Percentiles rank a stretch among this genome's conserved stretches.
Evolutionary conservation across 2,888 invertebrate species (phyloP).

Genomic region (Arrhopalites spinosus): DNA sequence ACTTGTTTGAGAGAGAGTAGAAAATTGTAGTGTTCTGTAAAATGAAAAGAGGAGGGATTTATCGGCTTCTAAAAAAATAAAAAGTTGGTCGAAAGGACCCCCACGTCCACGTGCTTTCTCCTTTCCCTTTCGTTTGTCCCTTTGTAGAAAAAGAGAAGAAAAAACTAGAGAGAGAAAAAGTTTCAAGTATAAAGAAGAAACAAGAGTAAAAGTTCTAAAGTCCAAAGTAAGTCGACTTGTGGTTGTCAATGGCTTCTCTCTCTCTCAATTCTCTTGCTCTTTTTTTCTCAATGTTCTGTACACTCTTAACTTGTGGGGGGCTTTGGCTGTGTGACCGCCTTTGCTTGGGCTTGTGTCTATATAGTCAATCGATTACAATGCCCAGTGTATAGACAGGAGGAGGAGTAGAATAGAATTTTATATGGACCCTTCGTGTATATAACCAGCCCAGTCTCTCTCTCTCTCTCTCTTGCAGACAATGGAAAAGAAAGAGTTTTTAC

Average conservation of each 20-base stretch:
- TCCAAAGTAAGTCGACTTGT: constrained; percentile 15
- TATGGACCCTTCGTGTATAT: neutral
- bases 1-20: too few relatives aligned
- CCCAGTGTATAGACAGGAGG: neutral
- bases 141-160: neutral
- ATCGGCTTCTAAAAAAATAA: too few relatives aligned
- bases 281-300: too few relatives aligned
- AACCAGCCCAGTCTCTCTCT: neutral
- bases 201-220: constrained; percentile 25
- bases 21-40: too few relatives aligned
- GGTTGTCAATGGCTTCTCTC: constrained; percentile 22
- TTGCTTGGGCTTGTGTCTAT: neutral
- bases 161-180: neutral
- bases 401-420: neutral
- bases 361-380: too few relatives aligned
- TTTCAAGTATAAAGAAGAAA: constrained; percentile 13
- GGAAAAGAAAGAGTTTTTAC: constrained; percentile 22
- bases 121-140: constrained; percentile 5
- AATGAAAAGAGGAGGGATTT: neutral
- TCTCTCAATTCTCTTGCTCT: neutral
- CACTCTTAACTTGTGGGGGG: neutral
- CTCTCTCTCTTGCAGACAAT: constrained; percentile 21
- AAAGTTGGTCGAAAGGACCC: neutral
- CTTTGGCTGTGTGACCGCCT: neutral
- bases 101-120: neutral